Evolutionary conservation across 1,140 invertebrate genomes (phyloP), one percentile per base, ranked within the genome.

Genomic region (Apis cerana): DNA sequence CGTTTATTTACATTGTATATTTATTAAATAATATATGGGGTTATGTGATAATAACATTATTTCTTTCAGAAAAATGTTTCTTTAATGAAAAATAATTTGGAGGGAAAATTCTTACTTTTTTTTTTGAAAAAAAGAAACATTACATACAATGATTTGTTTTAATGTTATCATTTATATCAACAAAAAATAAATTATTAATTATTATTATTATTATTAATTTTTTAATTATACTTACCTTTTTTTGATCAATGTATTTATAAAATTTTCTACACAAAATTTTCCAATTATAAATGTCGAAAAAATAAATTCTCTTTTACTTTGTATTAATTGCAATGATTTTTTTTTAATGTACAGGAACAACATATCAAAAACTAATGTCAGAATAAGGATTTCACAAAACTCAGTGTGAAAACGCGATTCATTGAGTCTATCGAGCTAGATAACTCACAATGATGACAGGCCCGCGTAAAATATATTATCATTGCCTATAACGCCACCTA

Each of bases 401-500:
- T 27, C 33, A 17, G 27, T 48, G 2, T 58, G 7, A 9, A 15
- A 33, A 21, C 17, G 9, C 33, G 2, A 19, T 75, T 23, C 21
- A n/a, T 74, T 75, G 17, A 65, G 17, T 58, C 3, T 56, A 33
- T 62, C 70, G 43, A 48, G 15, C 7, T 50, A 27, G 50, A 65
- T 33, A 43, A 54, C 19, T 27, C 19, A 12, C 33, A 50, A 58
- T 27, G 48, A 59, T 33, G 59, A 62, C 43, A 5, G 23, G 52
- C 71, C 78, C 70, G 71, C 79, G 70, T 48, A 74, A 80, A 70
- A 65, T 56, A 19, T 61, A 43, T 70, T 58, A 56, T 27, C 43
- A 27, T 52, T 15, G 21, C 52, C 2, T 21, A 8, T 64, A 75
- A 54, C 79, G 79, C 79, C 79, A 80, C 52, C 79, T 80, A 75